Conservation (phyloP, 1,140 invertebrate genomes). For the Zaprionus inermis region DNA sequence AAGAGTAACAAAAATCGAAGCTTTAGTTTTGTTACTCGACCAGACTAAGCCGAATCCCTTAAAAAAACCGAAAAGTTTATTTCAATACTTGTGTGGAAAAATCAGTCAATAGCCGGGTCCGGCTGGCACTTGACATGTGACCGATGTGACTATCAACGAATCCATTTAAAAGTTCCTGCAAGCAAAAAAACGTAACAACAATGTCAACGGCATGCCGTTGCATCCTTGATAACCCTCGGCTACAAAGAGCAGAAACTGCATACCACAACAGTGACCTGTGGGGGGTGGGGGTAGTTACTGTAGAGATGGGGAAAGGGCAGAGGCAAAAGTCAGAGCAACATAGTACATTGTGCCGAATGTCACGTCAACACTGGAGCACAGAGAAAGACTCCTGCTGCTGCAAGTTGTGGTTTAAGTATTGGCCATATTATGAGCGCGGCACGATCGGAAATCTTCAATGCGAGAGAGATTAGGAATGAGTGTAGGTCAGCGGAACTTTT, state of each 20-base stretch:
- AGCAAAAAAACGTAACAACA: slow-evolving; percentile 22
- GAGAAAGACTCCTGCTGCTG: slow-evolving; percentile 14
- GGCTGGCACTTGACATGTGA: slow-evolving; percentile 71
- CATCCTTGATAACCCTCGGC: slow-evolving; percentile 18
- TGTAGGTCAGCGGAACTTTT: slow-evolving; percentile 38
- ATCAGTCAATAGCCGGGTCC: slow-evolving; percentile 57
- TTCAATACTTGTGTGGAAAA: slow-evolving; percentile 22
- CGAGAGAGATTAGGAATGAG: slow-evolving; percentile 4
- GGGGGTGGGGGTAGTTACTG: not conserved
- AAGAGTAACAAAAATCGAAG: not conserved
- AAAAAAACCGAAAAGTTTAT: slow-evolving; percentile 10
- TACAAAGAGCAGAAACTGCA: slow-evolving; percentile 16
- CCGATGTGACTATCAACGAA: slow-evolving; percentile 70
- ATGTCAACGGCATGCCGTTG: slow-evolving; percentile 25
- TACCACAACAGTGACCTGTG: slow-evolving; percentile 15
- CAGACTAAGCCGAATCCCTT: not conserved
- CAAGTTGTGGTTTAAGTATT: slow-evolving; percentile 49
- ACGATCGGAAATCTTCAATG: slow-evolving; percentile 34
- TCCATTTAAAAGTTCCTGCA: slow-evolving; percentile 63
- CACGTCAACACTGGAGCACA: slow-evolving; percentile 59
- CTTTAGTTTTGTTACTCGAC: not conserved
- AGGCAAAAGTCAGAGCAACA: slow-evolving; percentile 50
- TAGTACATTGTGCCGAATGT: slow-evolving; percentile 70
- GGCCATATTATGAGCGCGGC: slow-evolving; percentile 57
- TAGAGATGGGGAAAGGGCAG: not conserved